A percentile compares a stretch with the other conserved stretches of the same genome.
Conservation (phyloP, 2,113 vertebrate genomes). For the Atherinomorus stipes region DNA sequence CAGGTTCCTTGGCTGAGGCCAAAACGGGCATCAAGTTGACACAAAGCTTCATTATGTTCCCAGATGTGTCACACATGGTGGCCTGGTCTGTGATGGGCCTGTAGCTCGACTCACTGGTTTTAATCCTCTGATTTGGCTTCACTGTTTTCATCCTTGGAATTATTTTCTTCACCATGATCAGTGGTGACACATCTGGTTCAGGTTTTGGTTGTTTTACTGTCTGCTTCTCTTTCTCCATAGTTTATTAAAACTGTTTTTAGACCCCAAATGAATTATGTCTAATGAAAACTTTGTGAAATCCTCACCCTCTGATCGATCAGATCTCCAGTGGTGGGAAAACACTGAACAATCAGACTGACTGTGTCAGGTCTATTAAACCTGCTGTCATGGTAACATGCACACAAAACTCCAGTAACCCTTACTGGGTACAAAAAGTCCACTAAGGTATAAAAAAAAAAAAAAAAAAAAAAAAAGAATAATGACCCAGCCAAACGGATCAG, state of each 20-base stretch:
- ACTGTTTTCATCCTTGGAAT: conserved; percentile 21
- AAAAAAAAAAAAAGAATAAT: no score
- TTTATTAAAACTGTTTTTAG: not conserved
- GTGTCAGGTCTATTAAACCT: conserved; percentile 37
- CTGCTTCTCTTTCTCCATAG: conserved; percentile 40
- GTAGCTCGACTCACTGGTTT: not conserved
- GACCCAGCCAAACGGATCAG: not conserved
- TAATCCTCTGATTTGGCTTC: conserved; percentile 44
- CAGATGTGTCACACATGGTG: conserved; percentile 23
- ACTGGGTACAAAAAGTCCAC: not conserved
- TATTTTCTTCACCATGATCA: conserved; percentile 36
- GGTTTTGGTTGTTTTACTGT: conserved; percentile 1
- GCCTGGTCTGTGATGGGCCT: not conserved
- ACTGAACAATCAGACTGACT: conserved; percentile 22
- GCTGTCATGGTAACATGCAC: conserved; percentile 67
- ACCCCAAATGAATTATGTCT: not conserved
- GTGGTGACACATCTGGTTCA: not conserved
- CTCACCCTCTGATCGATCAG: not conserved
- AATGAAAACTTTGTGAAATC: not conserved
- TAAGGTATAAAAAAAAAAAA: not conserved
- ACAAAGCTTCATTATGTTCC: conserved; percentile 51
- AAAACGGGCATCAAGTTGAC: conserved; percentile 70
- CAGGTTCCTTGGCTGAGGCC: conserved; percentile 43
- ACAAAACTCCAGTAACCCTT: conserved; percentile 38
- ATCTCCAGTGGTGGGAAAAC: conserved; percentile 9